Evolutionary conservation across 2,888 invertebrate genomes (phyloP), one percentile per base, ranked within the genome.

Genomic region (Ypsolopha sequella): DNA sequence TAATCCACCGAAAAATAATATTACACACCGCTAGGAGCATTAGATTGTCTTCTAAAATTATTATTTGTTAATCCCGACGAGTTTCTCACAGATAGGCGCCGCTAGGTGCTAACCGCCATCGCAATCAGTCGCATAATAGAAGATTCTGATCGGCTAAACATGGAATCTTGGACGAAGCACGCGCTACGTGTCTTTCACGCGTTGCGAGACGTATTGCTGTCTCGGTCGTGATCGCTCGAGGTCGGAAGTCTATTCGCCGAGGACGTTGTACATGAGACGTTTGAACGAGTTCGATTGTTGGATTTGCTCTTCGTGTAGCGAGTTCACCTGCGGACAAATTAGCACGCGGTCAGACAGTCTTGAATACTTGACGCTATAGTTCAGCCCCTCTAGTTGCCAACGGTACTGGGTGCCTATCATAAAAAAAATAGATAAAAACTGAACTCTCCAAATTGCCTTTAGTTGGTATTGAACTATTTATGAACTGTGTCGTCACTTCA

Each of bases 261-360:
- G 89, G 61, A 96, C 95, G 87, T 93, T 92, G 89, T 92, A 92
- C 96, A 96, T 96, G 74, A 96, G 91, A 76, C 96, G 92, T 80
- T 94, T 95, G 89, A 96, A 96, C 60, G 95, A 95, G 80, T 94
- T 93, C 80, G 95, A 96, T 80, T 96, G 96, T 70, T 95, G 95
- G 73, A 96, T 96, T 67, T 90, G 90, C 72, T 95, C 95, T 68
- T 92, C 91, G 62, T 91, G 90, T 65, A 91, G 74, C 52, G 91
- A 89, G 76, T 91, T 93, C 63, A 91, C 88, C 91, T 92, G 86
- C 13, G 75, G 80, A 69, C 54, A 56, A 52, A 51, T 24, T 3
- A 24, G 24, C 2, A 24, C n/a, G n/a, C n/a, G n/a, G n/a, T n/a
- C n/a, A n/a, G 2, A 24, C 24, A 24, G 24, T 24, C 24, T 24